Conservation (phyloP, 1,140 invertebrate genomes). For the Acyrthosiphon pisum region DNA sequence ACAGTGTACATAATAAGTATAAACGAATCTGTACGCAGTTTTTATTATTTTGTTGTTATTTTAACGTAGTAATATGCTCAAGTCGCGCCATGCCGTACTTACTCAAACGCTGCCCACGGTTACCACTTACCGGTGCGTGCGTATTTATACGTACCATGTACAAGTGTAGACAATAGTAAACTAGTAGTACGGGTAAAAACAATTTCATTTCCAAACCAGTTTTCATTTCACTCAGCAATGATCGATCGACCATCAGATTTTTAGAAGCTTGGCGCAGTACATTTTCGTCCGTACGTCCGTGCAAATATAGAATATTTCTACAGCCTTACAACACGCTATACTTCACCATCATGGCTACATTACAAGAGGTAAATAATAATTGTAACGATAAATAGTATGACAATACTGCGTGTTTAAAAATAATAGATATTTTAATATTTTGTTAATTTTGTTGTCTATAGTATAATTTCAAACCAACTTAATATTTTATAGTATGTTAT, state of each 20-base stretch:
- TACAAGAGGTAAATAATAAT: conserved; percentile 36
- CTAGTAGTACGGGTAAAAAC: neutral
- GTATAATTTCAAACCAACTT: neutral
- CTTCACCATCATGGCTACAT: neutral
- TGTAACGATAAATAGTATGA: neutral
- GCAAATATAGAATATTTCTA: neutral
- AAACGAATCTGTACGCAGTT: neutral
- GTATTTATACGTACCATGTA: too few species aligned
- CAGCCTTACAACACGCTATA: neutral
- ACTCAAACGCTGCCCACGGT: neutral
- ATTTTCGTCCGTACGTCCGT: neutral
- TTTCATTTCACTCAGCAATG: neutral
- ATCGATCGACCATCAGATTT: neutral
- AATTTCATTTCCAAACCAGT: conserved; percentile 6
- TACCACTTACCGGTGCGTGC: neutral
- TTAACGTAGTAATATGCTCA: neutral
- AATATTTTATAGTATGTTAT: neutral
- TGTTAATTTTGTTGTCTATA: neutral
- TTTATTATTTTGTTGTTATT: conserved; percentile 5
- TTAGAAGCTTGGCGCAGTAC: neutral
- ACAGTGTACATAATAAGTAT: neutral
- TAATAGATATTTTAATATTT: neutral
- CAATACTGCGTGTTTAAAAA: neutral
- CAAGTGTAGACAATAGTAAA: too few species aligned
- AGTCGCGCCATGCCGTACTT: neutral